Base-by-base conservation (phyloP, 2,797 vertebrate species). In the Tamandua tetradactyla region DNA sequence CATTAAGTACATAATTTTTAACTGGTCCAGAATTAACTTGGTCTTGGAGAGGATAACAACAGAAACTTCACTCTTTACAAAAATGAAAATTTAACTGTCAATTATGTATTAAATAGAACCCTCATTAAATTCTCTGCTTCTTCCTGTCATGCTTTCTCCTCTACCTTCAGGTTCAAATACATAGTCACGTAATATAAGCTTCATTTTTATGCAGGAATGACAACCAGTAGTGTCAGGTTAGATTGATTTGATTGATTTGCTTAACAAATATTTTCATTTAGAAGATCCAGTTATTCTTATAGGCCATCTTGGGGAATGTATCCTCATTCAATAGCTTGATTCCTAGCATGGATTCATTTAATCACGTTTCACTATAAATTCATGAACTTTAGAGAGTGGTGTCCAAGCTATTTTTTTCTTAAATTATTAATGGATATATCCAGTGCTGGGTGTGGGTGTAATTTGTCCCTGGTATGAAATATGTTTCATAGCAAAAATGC, bases 221-320 rank as follows among this genome's bases (percentile, higher is more conserved):
- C 95, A 97, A 79, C 86, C 76, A 89, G 87, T 95, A 87, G 83
- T 95, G 96, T 96, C 95, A 97, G 68, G 81, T 68, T 83, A 94
- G 97, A 96, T 95, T 91, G 90, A 95, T 96, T 96, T 96, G 96
- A 95, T 96, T 97, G 97, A 97, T 97, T 95, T 92, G 91, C 89
- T 96, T 97, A 97, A 96, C 96, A 93, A 96, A 95, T 96, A 96
- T 97, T 96, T 98, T 97, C 94, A 96, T 97, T 94, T 90, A 93
- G 83, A 91, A 96, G 84, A 90, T 97, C 97, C 94, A 97, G 83
- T 98, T 97, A 97, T 96, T 97, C 96, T 94, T 97, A 76, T 44
- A 92, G 61, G 75, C 96, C 81, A 89, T 91, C 57, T 92, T 94
- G 76, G 59, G 15, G 40, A 64, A 69, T 88, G 10, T 80, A 35